Evolutionary conservation across 2,888 invertebrate genomes (phyloP), one percentile per base, ranked within the genome.

Genomic region (Ligdia adustata): DNA sequence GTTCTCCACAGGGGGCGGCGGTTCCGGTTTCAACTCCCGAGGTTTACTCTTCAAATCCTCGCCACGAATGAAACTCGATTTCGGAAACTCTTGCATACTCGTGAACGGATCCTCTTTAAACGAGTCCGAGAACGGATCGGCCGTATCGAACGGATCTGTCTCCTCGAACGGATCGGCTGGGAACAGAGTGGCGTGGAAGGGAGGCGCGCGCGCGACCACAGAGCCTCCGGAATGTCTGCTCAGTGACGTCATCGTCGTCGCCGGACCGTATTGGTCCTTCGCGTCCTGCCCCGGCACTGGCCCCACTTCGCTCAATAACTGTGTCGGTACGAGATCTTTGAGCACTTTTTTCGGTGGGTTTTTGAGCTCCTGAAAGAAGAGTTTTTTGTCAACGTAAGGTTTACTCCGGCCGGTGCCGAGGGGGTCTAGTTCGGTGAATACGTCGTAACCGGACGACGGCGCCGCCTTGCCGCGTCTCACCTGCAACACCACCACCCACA

Each of bases 321-420:
- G 68, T 64, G 82, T 75, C 62, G 87, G 84, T 45, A 94, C 94
- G 79, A 97, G 91, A 86, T 97, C 97, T 91, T 97, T 97, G 68
- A 97, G 92, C 56, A 96, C 95, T 90, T 96, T 97, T 91, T 97
- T 97, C 66, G 97, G 97, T 64, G 97, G 97, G 89, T 97, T 97
- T 91, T 97, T 97, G 75, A 97, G 92, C 85, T 97, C 97, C 91
- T 97, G 96, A 92, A 98, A 98, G 92, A 98, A 98, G 90, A 97
- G 96, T 92, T 97, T 97, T 91, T 97, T 97, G 92, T 98, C 97
- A 75, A 97, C 94, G 91, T 97, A 98, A 56, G 97, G 97, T 88
- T 95, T 96, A 87, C 95, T 96, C 84, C 95, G 93, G 75, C 97
- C 97, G 66, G 96, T 97, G 75, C 97, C 97, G 78, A 97, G 91